Evolutionary conservation across 2,888 invertebrate species (phyloP), one percentile per base, ranked within the genome.

Genomic region (Drosophila cracens): DNA sequence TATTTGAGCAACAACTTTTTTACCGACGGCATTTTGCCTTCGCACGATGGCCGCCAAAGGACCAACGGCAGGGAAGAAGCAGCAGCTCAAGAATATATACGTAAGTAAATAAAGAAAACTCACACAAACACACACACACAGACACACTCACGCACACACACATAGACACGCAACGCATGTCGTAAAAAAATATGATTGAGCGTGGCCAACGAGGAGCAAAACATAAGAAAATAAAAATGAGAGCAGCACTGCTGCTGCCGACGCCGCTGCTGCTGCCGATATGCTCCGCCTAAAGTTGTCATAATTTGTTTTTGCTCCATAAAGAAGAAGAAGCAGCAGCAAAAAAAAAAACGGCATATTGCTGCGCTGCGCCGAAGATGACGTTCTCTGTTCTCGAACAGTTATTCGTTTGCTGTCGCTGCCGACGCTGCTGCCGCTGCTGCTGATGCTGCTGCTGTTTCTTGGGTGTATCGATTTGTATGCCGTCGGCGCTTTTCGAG

Each of bases 251-350:
- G 86, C 69, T 60, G 57, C 48, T 69, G 34, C 11, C 54, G 29
- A 66, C 70, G 65, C 60, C 58, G 21, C 68, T n/a, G 54, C 10
- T 34, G 51, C 51, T 49, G 63, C 31, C 65, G 64, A 78, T 90
- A 90, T 90, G 93, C 93, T 92, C 93, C 93, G 93, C 93, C 93
- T 93, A 92, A 92, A 89, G 92, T 92, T 93, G 93, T 93, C 93
- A 93, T 93, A 93, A 93, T 92, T 92, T 89, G 83, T 82, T 79
- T 81, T 82, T 90, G 83, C 81, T 76, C 77, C 81, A 66, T 27
- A 27, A 54, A 27, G n/a, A 36, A 53, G 52, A 52, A 25, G 27
- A 27, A 36, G 54, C 3, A 36, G 25, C 58, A 56, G 51, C 54
- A 60, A 72, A 72, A 71, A 66, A n/a, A 70, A 68, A 68, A 67